Base-by-base conservation (phyloP, 1,140 invertebrate species). In the Drosophila neocordata region DNA sequence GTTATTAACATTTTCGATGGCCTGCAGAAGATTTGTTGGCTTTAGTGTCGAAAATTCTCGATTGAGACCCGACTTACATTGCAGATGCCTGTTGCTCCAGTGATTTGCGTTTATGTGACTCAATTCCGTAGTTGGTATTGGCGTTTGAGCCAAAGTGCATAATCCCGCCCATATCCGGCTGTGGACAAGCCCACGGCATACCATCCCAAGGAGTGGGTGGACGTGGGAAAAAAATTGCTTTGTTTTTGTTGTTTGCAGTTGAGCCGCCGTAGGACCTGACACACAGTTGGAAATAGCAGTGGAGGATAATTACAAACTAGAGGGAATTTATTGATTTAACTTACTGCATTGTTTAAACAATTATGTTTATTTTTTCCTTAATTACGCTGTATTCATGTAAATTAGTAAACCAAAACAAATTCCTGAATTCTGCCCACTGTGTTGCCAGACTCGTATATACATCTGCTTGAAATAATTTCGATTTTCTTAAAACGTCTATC, bases 1-100 rank as follows among this genome's bases (percentile, higher is more conserved):
- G 95, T 96, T 69, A 96, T 96, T n/a, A 95, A 93, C 77, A 95
- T 95, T 90, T 96, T 96, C n/a, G 92, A 80, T 18, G 94, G 94
- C 18, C 93, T 93, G 58, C 68, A 92, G 15, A 2, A 6, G 15
- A 1, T 53, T 52, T 24, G 41, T 31, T 52, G 4, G 0, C 2
- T 15, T 34, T 4, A 35, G 8, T 18, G 0, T 1, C 24, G 4
- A 1, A n/a, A n/a, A 9, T 31, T 61, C 4, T 27, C 0, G 13
- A 6, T 4, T 8, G 13, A 4, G 4, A 4, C 8, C 9, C 31
- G 12, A 60, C 76, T 77, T 70, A 88, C 83, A 88, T 66, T 8
- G 70, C 83, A 6, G 82, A 63, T 4, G 68, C 58, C n/a, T 52
- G 63, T 62, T 78, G 77, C 22, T 69, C 73, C 11, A 81, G 53